Conservation (phyloP, 2,113 vertebrate genomes). For the Apteryx owenii region DNA sequence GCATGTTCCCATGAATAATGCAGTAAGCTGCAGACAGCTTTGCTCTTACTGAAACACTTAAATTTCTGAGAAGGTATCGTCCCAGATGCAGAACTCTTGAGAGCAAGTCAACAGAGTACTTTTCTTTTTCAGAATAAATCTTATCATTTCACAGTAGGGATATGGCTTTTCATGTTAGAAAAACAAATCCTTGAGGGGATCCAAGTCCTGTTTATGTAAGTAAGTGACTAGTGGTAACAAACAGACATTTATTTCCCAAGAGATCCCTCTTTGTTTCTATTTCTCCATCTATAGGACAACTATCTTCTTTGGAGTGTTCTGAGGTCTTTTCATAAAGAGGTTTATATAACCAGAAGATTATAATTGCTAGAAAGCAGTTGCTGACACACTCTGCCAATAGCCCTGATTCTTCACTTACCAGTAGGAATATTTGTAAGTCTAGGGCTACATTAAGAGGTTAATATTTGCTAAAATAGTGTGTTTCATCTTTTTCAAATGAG, state of each 20-base stretch:
- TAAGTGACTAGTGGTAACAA: background rate
- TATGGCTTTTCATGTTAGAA: background rate
- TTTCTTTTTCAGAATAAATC: background rate
- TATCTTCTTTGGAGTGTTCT: background rate
- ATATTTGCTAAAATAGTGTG: background rate
- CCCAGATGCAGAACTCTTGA: background rate
- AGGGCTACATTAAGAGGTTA: background rate
- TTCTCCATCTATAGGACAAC: background rate
- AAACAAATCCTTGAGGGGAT: background rate
- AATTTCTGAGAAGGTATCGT: background rate
- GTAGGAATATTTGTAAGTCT: background rate
- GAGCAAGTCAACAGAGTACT: background rate
- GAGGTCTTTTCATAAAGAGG: background rate
- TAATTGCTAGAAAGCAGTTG: background rate
- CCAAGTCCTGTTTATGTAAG: background rate
- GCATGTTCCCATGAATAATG: background rate
- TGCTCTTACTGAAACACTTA: background rate
- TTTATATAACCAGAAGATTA: background rate
- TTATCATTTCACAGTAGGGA: background rate
- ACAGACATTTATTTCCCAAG: background rate
- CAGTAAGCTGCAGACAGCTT: background rate
- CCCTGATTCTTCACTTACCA: background rate
- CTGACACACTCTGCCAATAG: background rate
- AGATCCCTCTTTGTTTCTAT: background rate
- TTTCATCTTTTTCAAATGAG: background rate